These are phyloP conservation scores for Gnathochromis pfefferi DNA, from an alignment of 2,113 vertebrate genomes.

Conservation along the genomic window DNA sequence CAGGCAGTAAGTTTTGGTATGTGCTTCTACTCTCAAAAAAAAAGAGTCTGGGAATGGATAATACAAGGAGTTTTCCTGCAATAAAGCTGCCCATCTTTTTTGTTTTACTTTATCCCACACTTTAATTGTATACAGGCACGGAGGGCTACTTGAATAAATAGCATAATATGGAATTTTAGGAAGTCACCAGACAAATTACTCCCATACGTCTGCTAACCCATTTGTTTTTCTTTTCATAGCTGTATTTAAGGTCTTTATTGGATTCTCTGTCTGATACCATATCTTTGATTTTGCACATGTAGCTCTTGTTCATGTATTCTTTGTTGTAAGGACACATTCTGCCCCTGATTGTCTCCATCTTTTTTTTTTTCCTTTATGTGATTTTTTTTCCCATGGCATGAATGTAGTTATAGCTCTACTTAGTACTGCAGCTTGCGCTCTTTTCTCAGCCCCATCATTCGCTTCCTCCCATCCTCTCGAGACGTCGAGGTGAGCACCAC, in stretches of 20 bases:
- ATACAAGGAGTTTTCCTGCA: neutral
- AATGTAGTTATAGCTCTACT: neutral
- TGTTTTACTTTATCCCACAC: neutral
- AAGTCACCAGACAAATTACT: neutral
- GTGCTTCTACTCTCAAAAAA: neutral
- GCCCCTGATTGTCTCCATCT: neutral
- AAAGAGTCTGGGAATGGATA: neutral
- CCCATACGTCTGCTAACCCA: neutral
- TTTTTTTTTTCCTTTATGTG: accelerated
- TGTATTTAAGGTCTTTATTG: neutral
- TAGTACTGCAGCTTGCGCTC: conserved; percentile 7
- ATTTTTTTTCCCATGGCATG: neutral
- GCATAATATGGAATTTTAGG: neutral
- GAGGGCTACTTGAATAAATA: neutral
- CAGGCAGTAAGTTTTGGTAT: conserved; percentile 1
- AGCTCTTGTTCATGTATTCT: neutral
- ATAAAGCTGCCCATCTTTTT: conserved; percentile 34
- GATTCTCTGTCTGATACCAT: neutral
- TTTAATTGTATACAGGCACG: conserved; percentile 10
- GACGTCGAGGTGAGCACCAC: conserved; percentile 36
- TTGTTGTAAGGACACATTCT: neutral
- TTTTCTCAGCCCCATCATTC: conserved; percentile 25
- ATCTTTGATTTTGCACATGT: neutral
- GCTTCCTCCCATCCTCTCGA: conserved; percentile 8
- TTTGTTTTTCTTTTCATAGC: neutral